These are phyloP conservation scores for Charaxes varanes DNA, from an alignment of 1,140 invertebrate species.

Conservation along the genomic window DNA sequence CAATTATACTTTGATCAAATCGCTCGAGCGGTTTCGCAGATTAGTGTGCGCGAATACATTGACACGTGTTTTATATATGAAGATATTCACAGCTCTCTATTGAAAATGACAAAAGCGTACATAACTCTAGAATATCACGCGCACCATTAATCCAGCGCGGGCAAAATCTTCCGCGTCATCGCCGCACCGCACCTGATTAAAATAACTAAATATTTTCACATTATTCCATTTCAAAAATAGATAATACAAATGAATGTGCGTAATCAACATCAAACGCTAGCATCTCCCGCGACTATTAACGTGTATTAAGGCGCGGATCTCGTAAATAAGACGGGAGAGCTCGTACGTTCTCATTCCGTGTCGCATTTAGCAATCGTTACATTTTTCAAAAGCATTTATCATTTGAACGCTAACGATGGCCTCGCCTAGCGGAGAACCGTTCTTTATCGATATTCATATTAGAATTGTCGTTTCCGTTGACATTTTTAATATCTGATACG, in stretches of 20 bases:
- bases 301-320: conserved; percentile 51
- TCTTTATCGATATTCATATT: conserved; percentile 17
- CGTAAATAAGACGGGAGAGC: conserved; percentile 60
- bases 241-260: conserved; percentile 45
- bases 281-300: conserved; percentile 51
- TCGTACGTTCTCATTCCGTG: conserved; percentile 55
- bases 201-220: conserved; percentile 35
- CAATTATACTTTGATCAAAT: too few species aligned
- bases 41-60: too few species aligned
- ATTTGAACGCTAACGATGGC: conserved; percentile 50
- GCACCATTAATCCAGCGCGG: conserved; percentile 13
- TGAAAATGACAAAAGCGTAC: too few species aligned
- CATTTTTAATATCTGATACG: conserved; percentile 5
- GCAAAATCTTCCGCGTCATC: conserved; percentile 15
- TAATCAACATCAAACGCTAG: conserved; percentile 56
- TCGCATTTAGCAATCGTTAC: conserved; percentile 58
- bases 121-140: too few species aligned
- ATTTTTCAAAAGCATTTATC: conserved; percentile 61
- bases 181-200: conserved; percentile 37
- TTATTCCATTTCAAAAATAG: conserved; percentile 37
- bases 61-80: too few species aligned
- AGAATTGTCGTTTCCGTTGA: conserved; percentile 9
- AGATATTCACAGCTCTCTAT: too few species aligned
- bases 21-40: too few species aligned
- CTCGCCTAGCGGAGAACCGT: conserved; percentile 23